phyloP scores from a whole-genome alignment of 2,888 invertebrate genomes.

The Adelognathus sp. region DNA sequence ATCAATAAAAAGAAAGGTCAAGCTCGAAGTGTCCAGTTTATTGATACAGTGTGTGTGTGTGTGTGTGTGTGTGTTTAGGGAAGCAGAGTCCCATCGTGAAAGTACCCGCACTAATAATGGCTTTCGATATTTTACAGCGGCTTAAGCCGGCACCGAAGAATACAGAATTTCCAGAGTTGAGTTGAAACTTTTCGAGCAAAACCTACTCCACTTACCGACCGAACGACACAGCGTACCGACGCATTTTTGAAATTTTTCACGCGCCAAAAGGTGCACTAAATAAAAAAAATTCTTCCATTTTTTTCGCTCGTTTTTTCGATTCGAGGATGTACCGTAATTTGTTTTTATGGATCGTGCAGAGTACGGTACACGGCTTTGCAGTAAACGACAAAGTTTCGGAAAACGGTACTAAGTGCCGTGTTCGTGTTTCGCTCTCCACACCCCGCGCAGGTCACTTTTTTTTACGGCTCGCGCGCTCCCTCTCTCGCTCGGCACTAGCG shows the following conservation, averaged over 20 bases:
- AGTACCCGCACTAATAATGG: constrained; percentile 34
- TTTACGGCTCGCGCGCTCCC: constrained; percentile 25
- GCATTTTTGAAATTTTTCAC: constrained; percentile 7
- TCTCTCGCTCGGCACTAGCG: neutral
- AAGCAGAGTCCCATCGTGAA: neutral
- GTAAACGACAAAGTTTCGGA: constrained; percentile 19
- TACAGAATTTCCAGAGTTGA: neutral
- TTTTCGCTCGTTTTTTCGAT: constrained; percentile 15
- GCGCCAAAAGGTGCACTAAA: neutral
- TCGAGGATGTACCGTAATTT: constrained; percentile 54
- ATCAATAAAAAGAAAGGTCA: constrained; percentile 35
- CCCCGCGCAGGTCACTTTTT: constrained; percentile 48
- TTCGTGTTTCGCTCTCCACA: constrained; percentile 3
- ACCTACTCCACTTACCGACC: constrained; percentile 8
- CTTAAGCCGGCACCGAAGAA: neutral
- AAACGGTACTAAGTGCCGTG: constrained; percentile 28
- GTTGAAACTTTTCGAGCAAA: constrained; percentile 9
- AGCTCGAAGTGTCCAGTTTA: constrained; percentile 30
- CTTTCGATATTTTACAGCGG: constrained; percentile 45
- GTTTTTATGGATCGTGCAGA: constrained; percentile 50
- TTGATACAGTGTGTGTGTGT: no score
- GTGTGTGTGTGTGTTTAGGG: neutral
- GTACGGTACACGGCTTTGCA: constrained; percentile 12
- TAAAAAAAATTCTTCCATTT: constrained; percentile 18
- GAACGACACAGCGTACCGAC: neutral